Evolutionary conservation across 2,888 invertebrate species (phyloP), one percentile per base, ranked within the genome.

Genomic region (Eupithecia vulgata): DNA sequence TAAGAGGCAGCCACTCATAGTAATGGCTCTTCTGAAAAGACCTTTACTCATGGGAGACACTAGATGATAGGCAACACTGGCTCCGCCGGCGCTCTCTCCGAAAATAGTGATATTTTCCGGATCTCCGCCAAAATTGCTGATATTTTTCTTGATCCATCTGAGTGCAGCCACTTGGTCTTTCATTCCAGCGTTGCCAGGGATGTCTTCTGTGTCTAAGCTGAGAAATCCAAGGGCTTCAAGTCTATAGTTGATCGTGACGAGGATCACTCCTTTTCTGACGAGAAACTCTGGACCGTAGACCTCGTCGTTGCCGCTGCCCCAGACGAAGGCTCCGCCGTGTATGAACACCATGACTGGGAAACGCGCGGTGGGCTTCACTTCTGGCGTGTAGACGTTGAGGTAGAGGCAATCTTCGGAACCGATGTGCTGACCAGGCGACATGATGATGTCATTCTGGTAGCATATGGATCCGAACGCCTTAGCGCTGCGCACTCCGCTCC

Each of bases 1-100:
- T 21, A 95, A 90, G 0, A 95, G 91, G 0, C 95, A 95, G 0
- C 97, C 97, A 80, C 97, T 97, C 83, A 97, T 96, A 1, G 96
- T 92, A 61, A 97, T 97, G 1, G 95, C 92, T 77, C 88, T 87
- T 48, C 85, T 87, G 35, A 93, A 94, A 0, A 94, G 82, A 2
- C 90, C 92, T 83, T 88, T 89, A 10, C 88, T 87, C 91, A 94
- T 91, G 0, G 93, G 93, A 2, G 94, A 94, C 34, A 92, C 75
- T 10, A 94, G 79, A 79, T 93, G 94, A 57, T 82, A 90, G 0
- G 84, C 81, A 0, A 88, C 87, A 64, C 88, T 85, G 0, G 82
- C 88, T 0, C 81, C 90, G 17, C 94, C 94, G 25, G 90, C 90
- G 72, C 94, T 94, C 80, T 93, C 90, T 0, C 94, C 94, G 75